Evolutionary conservation across 1,140 invertebrate species (phyloP).

Genomic region (Aphis craccivora): DNA sequence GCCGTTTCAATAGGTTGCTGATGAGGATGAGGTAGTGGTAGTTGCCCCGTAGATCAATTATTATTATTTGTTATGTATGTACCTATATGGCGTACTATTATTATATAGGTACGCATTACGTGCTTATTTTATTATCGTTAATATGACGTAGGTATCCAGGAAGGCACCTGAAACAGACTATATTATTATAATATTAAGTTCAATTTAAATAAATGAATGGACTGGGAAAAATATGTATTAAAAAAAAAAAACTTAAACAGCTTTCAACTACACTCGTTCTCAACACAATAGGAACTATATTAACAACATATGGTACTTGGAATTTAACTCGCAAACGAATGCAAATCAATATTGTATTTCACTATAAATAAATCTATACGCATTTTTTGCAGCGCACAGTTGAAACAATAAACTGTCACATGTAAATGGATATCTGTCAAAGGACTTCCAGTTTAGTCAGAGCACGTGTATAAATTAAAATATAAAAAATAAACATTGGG

Average conservation of each 20-base stretch:
- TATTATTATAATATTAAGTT: slow-evolving; percentile 14
- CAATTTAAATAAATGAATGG: not conserved
- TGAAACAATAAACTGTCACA: slow-evolving; percentile 52
- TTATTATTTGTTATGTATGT: not conserved
- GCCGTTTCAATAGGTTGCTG: slow-evolving; percentile 41
- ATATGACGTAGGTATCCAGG: not conserved
- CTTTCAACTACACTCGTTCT: not conserved
- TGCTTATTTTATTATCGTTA: not conserved
- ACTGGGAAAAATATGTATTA: not conserved
- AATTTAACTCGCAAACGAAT: slow-evolving; percentile 26
- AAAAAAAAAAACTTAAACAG: not conserved
- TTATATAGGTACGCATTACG: not conserved
- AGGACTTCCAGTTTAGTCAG: not conserved
- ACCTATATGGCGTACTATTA: not conserved
- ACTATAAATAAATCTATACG: not conserved
- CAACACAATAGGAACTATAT: not conserved
- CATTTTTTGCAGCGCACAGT: not conserved
- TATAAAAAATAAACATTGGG: not conserved
- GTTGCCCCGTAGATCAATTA: slow-evolving; percentile 27
- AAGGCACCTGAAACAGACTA: not conserved
- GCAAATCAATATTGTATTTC: not conserved
- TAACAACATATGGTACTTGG: slow-evolving; percentile 26
- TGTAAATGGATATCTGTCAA: not conserved
- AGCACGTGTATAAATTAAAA: not conserved
- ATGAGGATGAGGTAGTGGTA: slow-evolving; percentile 33